These are phyloP conservation scores for Gila orcuttii DNA, from an alignment of 2,113 vertebrate genomes.

Conservation along the genomic window DNA sequence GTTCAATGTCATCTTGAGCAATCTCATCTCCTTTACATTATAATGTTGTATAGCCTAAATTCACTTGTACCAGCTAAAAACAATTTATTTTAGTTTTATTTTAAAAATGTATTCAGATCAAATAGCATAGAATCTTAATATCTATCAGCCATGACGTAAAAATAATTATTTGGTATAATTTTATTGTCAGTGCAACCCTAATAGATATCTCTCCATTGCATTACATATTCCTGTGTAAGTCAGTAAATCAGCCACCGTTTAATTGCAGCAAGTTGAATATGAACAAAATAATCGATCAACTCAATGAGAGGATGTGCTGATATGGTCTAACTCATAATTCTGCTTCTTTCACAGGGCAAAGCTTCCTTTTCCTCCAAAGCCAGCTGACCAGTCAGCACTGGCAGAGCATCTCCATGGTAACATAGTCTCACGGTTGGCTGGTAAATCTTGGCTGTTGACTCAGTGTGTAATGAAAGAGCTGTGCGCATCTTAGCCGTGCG, in stretches of 20 bases:
- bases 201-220: neutral
- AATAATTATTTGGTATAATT: neutral
- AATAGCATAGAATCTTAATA: neutral
- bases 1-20: neutral
- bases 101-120: neutral
- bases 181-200: neutral
- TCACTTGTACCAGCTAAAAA: neutral
- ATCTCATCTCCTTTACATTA: neutral
- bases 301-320: slow-evolving; percentile 32
- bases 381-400: slow-evolving; percentile 25
- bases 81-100: neutral
- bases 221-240: neutral
- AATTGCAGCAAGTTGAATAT: slow-evolving; percentile 17
- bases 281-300: slow-evolving; percentile 40
- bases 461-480: slow-evolving; percentile 51
- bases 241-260: slow-evolving; percentile 2
- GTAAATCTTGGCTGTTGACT: slow-evolving; percentile 64
- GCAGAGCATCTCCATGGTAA: slow-evolving; percentile 40
- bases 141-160: slow-evolving; percentile 1
- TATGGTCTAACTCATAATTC: slow-evolving; percentile 29
- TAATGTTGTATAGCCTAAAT: neutral
- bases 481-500: slow-evolving; percentile 51
- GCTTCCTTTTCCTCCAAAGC: slow-evolving; percentile 38
- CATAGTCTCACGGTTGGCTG: slow-evolving; percentile 45
- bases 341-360: slow-evolving; percentile 8